phyloP scores from a whole-genome alignment of 1,140 invertebrate genomes.

The Magallana ariakensis region DNA sequence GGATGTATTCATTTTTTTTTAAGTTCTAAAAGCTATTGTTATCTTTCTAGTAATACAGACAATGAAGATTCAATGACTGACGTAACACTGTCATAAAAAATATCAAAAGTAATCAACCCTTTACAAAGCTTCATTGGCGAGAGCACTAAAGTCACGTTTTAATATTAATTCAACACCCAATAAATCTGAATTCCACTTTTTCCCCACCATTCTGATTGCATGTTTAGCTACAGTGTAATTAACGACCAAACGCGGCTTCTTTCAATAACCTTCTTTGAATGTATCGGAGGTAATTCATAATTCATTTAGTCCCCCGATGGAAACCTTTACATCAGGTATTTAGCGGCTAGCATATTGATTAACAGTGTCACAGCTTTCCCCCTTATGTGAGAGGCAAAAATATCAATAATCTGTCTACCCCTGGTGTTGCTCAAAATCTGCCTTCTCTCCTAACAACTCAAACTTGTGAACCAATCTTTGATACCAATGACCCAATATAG shows the following conservation, averaged over 20 bases:
- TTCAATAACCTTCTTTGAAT: slow-evolving; percentile 25
- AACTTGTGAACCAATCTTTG: neutral
- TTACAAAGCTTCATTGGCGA: neutral
- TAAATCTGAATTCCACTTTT: neutral
- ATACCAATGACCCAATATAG: too few relatives aligned
- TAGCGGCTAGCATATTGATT: slow-evolving; percentile 3
- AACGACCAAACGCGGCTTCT: neutral
- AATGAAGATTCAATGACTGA: too few relatives aligned
- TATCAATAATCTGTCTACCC: slow-evolving; percentile 16
- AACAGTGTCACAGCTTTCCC: neutral
- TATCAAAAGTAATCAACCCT: too few relatives aligned
- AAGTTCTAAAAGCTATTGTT: too few relatives aligned
- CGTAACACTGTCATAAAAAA: too few relatives aligned
- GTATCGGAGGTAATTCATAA: slow-evolving; percentile 2
- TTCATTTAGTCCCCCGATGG: neutral
- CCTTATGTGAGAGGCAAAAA: neutral
- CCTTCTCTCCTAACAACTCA: slow-evolving; percentile 4
- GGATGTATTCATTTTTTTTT: too few relatives aligned
- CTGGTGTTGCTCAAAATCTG: slow-evolving; percentile 12
- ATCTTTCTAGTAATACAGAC: too few relatives aligned
- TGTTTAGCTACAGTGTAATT: slow-evolving; percentile 11
- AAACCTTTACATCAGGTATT: slow-evolving; percentile 32
- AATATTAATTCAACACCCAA: neutral
- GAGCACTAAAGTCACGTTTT: neutral
- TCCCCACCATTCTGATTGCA: neutral